Conservation (phyloP, 2,888 invertebrate genomes). For the Meghimatium bilineatum region DNA sequence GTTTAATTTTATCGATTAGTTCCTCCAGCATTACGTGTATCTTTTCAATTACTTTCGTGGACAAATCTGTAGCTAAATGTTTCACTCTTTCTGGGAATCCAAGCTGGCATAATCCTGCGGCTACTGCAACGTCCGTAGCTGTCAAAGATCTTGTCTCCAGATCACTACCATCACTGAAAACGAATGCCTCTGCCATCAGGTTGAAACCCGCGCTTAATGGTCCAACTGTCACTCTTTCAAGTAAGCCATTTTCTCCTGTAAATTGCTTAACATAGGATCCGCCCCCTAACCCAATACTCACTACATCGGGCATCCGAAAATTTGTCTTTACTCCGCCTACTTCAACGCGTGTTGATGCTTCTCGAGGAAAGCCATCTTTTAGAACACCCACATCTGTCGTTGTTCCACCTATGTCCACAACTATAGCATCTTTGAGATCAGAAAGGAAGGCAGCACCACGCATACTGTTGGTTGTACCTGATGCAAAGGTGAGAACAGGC, state of each 20-base stretch:
- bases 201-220: constrained; percentile 73
- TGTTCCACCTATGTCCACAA: constrained; percentile 75
- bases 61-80: constrained; percentile 53
- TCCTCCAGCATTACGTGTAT: constrained; percentile 64
- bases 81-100: constrained; percentile 57
- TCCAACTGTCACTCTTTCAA: constrained; percentile 58
- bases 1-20: constrained; percentile 68
- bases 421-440: constrained; percentile 65
- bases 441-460: constrained; percentile 73
- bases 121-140: constrained; percentile 73
- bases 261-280: constrained; percentile 69
- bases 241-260: constrained; percentile 1
- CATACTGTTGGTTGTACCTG: constrained; percentile 76
- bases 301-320: constrained; percentile 74
- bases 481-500: constrained; percentile 72
- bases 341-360: constrained; percentile 65
- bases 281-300: constrained; percentile 74
- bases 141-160: constrained; percentile 57
- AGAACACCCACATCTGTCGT: constrained; percentile 73
- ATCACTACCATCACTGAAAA: constrained; percentile 55
- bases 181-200: constrained; percentile 62
- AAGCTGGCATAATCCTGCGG: constrained; percentile 60
- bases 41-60: constrained; percentile 54
- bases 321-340: constrained; percentile 72
- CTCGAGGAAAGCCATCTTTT: constrained; percentile 69